phyloP scores from a whole-genome alignment of 2,113 vertebrate species.

The Rostratula benghalensis region DNA sequence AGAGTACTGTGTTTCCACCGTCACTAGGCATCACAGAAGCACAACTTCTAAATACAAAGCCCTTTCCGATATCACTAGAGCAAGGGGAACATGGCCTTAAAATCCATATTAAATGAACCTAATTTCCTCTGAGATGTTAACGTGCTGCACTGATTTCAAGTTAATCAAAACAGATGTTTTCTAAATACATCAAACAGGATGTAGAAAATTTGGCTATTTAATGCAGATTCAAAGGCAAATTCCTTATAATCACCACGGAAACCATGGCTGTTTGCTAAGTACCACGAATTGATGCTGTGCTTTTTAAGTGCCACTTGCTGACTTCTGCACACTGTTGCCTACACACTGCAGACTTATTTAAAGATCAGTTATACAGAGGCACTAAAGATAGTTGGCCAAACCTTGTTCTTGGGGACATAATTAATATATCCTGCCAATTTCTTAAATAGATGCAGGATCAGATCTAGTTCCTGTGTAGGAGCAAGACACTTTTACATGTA shows the following conservation, averaged over 20 bases:
- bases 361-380: not conserved
- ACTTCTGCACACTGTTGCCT: not conserved
- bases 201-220: conserved; percentile 67
- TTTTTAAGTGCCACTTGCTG: conserved; percentile 48
- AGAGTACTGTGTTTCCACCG: not conserved
- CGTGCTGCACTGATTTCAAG: conserved; percentile 38
- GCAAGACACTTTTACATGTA: not conserved
- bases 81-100: not conserved
- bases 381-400: conserved; percentile 23
- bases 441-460: not conserved
- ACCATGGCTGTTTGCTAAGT: conserved; percentile 26
- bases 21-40: accelerated
- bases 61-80: not conserved
- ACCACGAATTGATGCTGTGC: not conserved
- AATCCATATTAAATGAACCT: conserved; percentile 46
- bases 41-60: not conserved
- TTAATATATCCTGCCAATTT: conserved; percentile 5
- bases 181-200: conserved; percentile 56
- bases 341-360: not conserved
- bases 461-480: not conserved
- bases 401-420: not conserved
- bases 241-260: conserved; percentile 54
- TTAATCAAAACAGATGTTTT: conserved; percentile 71
- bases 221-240: conserved; percentile 68
- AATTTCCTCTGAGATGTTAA: conserved; percentile 66